Evolutionary conservation across 2,113 vertebrate species (phyloP).

Genomic region (Sardina pilchardus): DNA sequence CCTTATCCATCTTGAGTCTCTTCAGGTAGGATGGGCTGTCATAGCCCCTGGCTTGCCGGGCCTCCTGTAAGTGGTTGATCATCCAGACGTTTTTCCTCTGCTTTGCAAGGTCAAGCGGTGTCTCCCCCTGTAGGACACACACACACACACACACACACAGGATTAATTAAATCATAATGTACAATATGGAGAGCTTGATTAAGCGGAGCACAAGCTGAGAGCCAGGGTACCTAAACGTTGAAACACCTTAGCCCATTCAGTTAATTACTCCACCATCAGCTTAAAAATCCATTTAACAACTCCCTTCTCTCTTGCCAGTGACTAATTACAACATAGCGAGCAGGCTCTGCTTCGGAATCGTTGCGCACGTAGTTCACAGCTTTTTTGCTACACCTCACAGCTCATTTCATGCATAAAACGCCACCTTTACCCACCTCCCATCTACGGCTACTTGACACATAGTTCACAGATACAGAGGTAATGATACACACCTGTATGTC

Average conservation of each 20-base stretch:
- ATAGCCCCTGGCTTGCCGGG: slow-evolving; percentile 95
- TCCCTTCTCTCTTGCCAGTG: neutral
- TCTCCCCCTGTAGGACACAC: slow-evolving; percentile 82
- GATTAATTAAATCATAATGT: neutral
- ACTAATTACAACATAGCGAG: neutral
- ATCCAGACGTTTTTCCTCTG: slow-evolving; percentile 99
- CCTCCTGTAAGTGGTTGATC: slow-evolving; percentile 98
- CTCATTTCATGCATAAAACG: neutral
- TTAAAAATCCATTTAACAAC: neutral
- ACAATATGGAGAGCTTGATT: neutral
- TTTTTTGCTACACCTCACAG: neutral
- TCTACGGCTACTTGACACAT: neutral
- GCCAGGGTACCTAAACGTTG: neutral
- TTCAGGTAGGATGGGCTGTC: slow-evolving; percentile 96
- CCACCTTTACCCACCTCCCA: neutral
- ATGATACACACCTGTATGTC: too few species aligned
- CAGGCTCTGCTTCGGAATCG: neutral
- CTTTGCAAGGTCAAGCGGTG: slow-evolving; percentile 95
- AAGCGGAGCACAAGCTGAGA: neutral
- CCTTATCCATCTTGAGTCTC: slow-evolving; percentile 97
- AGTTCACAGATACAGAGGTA: too few species aligned
- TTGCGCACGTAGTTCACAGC: neutral
- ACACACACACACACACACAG: neutral
- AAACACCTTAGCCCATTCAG: neutral
- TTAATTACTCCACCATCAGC: neutral